Percentiles rank a stretch among this genome's conserved stretches.
phyloP scores from a whole-genome alignment of 2,113 vertebrate species.

The Tympanuchus pallidicinctus region DNA sequence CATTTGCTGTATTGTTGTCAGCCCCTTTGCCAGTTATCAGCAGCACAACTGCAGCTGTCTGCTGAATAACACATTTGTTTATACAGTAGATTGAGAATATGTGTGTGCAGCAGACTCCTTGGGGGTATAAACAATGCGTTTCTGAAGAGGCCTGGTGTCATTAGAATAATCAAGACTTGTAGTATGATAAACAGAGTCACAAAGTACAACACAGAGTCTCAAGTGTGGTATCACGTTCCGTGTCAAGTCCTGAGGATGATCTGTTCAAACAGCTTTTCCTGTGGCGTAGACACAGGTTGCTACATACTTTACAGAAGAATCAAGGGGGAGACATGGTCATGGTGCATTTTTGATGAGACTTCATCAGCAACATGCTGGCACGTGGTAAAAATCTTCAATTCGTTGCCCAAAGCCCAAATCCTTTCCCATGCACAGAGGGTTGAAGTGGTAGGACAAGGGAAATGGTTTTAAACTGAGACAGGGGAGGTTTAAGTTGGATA shows the following conservation, averaged over 20 bases:
- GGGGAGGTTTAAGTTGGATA: too few relatives aligned
- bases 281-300: slow-evolving; percentile 35
- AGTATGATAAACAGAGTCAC: slow-evolving; percentile 65
- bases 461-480: too few relatives aligned
- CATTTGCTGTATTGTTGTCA: slow-evolving; percentile 4
- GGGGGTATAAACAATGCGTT: slow-evolving; percentile 69
- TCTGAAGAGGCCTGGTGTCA: slow-evolving; percentile 63
- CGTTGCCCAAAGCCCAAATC: background rate
- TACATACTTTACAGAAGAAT: background rate
- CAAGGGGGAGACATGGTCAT: slow-evolving; percentile 35
- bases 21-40: slow-evolving; percentile 44
- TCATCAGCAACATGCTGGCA: background rate
- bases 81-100: slow-evolving; percentile 67
- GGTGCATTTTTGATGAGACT: slow-evolving; percentile 48
- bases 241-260: slow-evolving; percentile 28
- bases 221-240: background rate
- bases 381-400: background rate
- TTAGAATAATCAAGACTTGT: slow-evolving; percentile 74
- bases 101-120: slow-evolving; percentile 52
- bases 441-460: too few relatives aligned
- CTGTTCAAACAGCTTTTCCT: slow-evolving; percentile 43
- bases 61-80: slow-evolving; percentile 75
- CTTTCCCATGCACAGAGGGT: background rate
- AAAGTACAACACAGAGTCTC: background rate
- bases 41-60: slow-evolving; percentile 37